Evolutionary conservation across 2,797 vertebrate genomes (phyloP).

Genomic region (Pangasius mekongensis): DNA sequence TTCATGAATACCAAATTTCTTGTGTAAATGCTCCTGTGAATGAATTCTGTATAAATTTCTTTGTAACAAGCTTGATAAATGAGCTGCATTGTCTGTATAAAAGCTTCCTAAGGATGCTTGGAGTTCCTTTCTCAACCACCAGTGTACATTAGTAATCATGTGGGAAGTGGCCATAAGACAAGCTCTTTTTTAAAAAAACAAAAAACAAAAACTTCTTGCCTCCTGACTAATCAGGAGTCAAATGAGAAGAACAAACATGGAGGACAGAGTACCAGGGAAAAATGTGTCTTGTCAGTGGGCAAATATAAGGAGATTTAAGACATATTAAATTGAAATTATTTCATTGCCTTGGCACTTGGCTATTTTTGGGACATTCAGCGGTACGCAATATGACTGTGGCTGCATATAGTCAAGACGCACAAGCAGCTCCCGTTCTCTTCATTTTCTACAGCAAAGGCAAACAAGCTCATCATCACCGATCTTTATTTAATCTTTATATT

Average conservation of each 20-base stretch:
- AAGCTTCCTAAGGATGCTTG: background rate
- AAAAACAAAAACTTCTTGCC: no score
- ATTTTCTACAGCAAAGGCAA: background rate
- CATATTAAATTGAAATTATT: constrained; percentile 23
- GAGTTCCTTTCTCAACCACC: background rate
- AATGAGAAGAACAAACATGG: background rate
- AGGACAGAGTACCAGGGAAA: background rate
- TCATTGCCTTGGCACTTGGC: background rate
- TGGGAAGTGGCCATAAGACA: background rate
- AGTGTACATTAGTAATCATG: background rate
- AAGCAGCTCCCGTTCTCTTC: background rate
- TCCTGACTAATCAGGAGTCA: background rate
- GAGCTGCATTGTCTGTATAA: background rate
- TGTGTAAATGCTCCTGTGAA: background rate
- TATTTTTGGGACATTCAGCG: constrained; percentile 2
- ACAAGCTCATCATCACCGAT: background rate
- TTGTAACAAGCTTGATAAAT: background rate
- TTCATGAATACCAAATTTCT: no score
- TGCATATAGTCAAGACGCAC: background rate
- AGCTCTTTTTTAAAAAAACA: background rate
- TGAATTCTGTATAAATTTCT: background rate
- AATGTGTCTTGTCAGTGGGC: background rate
- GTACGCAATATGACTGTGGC: background rate
- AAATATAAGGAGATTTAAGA: constrained; percentile 12
- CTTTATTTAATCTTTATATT: background rate